Evolutionary conservation across 2,797 vertebrate genomes (phyloP).

Genomic region (Apogon talboti): DNA sequence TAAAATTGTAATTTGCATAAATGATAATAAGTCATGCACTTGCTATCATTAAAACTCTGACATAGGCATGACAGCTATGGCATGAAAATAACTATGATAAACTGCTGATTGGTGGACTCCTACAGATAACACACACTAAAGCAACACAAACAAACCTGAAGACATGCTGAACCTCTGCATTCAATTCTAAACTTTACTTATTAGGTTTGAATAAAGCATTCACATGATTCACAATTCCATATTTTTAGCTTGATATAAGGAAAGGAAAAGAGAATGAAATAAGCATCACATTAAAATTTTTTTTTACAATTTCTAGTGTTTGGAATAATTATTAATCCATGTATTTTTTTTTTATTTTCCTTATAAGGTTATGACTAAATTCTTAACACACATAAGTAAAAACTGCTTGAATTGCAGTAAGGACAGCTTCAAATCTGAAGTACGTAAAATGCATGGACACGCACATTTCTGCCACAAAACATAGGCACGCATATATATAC

Average conservation of each 20-base stretch:
- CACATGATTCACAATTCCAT: too few relatives aligned
- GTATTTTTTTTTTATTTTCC: not conserved
- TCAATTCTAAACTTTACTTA: too few relatives aligned
- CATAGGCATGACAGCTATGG: not conserved
- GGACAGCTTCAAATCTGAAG: not conserved
- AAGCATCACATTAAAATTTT: too few relatives aligned
- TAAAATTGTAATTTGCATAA: slow-evolving; percentile 21
- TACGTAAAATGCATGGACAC: slow-evolving; percentile 3
- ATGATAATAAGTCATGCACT: slow-evolving; percentile 11
- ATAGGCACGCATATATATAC: not conserved
- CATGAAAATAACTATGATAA: not conserved
- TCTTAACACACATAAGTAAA: not conserved
- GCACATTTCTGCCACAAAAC: not conserved
- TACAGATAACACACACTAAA: not conserved
- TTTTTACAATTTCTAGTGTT: not conserved
- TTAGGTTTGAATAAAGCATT: too few relatives aligned
- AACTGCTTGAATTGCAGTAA: not conserved
- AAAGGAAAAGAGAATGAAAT: not conserved
- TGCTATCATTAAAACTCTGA: not conserved
- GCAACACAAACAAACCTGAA: not conserved
- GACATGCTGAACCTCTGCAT: not conserved
- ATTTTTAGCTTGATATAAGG: too few relatives aligned
- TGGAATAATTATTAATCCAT: not conserved
- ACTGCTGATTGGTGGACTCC: not conserved
- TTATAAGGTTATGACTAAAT: not conserved